Base-by-base conservation (phyloP, 2,888 invertebrate genomes). In the Nemurella pictetii region DNA sequence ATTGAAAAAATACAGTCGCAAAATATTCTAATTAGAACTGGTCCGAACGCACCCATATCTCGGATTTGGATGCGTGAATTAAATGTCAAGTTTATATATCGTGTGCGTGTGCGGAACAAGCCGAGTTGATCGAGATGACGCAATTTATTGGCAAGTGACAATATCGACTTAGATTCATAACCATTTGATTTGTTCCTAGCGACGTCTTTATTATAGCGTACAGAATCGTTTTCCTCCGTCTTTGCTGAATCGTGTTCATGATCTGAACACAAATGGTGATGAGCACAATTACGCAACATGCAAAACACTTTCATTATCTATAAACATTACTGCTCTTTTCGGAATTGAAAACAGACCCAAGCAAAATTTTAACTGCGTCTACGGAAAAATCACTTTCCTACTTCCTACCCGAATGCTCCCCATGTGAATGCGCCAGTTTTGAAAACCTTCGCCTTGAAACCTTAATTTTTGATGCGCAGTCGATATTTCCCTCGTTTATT, bases 21-120 rank as follows among this genome's bases (percentile, higher is more conserved):
- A 26, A 35, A 36, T 81, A 81, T 81, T 81, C 25, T 32, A 81
- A 35, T 35, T 26, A 81, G 36, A 81, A 81, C 80, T 81, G 32
- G 80, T 81, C 35, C 36, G 74, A 75, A 75, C 75, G 75, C 75
- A 28, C 75, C 75, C 75, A 75, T 75, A 27, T 20, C 75, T 2
- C 7, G 28, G 27, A 75, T 75, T n/a, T 20, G 55, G 55, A 55
- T 20, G 9, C 20, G 55, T 1, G 9, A 7, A 55, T 12, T 55
- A 55, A 55, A 55, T 55, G 55, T 55, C 55, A 55, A 55, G 55
- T 55, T 55, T 55, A 55, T 1, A 20, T 9, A 20, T 55, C 55
- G 55, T 55, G 20, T 35, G 55, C 1, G 20, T 55, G 55, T 55
- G 55, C 20, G 55, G 55, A 20, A 55, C 20, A 55, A 55, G 12